A percentile compares a stretch with the other conserved stretches of the same genome.
These are phyloP conservation scores for Mechanitis messenoides DNA, from an alignment of 2,888 invertebrate species.

Conservation along the genomic window DNA sequence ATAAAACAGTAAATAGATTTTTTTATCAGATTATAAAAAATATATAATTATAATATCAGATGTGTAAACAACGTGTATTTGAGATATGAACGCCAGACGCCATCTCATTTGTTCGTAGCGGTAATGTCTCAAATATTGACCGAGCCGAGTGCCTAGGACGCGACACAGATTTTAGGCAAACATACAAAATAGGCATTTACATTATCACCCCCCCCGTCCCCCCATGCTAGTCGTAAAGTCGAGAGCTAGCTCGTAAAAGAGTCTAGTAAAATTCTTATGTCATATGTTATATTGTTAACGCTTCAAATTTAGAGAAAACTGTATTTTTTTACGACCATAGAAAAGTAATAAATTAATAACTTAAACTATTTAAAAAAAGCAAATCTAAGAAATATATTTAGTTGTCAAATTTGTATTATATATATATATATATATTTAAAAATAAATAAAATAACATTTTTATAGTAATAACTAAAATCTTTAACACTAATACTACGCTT, in stretches of 20 bases:
- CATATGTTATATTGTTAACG: slow-evolving; percentile 31
- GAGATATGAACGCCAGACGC: slow-evolving; percentile 53
- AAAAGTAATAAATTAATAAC: too few species aligned
- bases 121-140: slow-evolving; percentile 74
- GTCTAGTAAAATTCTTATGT: slow-evolving; percentile 29
- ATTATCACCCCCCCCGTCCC: slow-evolving; percentile 52
- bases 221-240: slow-evolving; percentile 26
- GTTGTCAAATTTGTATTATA: too few species aligned
- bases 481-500: too few species aligned
- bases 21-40: not conserved
- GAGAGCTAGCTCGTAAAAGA: slow-evolving; percentile 29
- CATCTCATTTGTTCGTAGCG: slow-evolving; percentile 68
- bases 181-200: slow-evolving; percentile 69
- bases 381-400: too few species aligned
- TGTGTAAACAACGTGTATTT: slow-evolving; percentile 31
- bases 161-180: slow-evolving; percentile 73
- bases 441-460: too few species aligned
- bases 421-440: too few species aligned
- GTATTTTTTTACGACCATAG: too few species aligned
- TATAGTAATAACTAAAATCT: too few species aligned
- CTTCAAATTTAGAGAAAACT: slow-evolving; percentile 12
- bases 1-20: not conserved
- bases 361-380: too few species aligned
- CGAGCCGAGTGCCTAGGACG: slow-evolving; percentile 49
- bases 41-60: slow-evolving; percentile 17